Conservation (phyloP, 2,113 vertebrate species). For the mouse (Mus musculus) region GRCm39 chr1:72371001-72371500, state of each 20-base stretch:
- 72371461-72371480: not conserved
- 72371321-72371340: constrained; percentile 43
- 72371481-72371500: not conserved
- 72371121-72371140: not conserved
- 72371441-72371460: not conserved
- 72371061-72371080: not conserved
- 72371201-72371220: not conserved
- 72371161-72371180: not conserved
- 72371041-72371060: not conserved
- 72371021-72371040: not conserved
- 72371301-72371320: constrained; percentile 38
- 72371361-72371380: not conserved
- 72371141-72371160: not conserved
- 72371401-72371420: not conserved
- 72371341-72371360: not conserved
- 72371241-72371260: not conserved
- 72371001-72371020: not conserved
- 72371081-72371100: not conserved
- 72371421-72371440: not conserved
- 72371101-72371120: not conserved
- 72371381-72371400: not conserved
- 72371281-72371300: not conserved
- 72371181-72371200: not conserved
- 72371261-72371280: constrained; percentile 8
- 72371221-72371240: not conserved